These are phyloP conservation scores for Lepidocyrtoides sp. DNA, from an alignment of 2,888 invertebrate species.

Conservation along the genomic window DNA sequence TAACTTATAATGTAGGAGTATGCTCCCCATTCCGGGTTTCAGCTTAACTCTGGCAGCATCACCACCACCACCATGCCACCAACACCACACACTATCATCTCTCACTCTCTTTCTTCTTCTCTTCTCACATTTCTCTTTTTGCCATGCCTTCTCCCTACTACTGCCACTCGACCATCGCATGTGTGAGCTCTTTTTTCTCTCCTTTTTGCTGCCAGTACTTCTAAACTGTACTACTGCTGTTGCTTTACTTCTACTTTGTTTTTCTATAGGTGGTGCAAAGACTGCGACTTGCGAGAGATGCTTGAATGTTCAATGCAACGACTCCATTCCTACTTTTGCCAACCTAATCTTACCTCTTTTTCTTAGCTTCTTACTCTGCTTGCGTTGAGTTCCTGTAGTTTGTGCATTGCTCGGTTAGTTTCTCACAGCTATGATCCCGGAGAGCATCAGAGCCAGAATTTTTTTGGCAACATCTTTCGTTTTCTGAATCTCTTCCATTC, in stretches of 20 bases:
- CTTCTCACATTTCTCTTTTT: neutral
- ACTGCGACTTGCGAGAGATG: neutral
- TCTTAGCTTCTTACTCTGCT: conserved; percentile 61
- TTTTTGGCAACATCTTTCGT: conserved; percentile 70
- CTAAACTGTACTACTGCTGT: neutral
- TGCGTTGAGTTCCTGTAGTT: conserved; percentile 70
- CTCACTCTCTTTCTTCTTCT: neutral
- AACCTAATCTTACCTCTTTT: neutral
- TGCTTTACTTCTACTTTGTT: neutral
- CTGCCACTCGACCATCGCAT: conserved; percentile 23
- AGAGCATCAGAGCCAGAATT: conserved; percentile 78
- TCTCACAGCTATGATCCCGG: conserved; percentile 81
- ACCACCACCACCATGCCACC: conserved; percentile 39
- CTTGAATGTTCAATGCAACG: conserved; percentile 16
- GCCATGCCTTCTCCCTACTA: conserved; percentile 17
- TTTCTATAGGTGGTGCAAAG: neutral
- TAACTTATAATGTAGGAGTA: conserved; percentile 55
- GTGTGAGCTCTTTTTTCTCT: conserved; percentile 36
- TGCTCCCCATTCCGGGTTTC: conserved; percentile 61
- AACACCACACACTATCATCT: conserved; percentile 32
- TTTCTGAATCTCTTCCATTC: conserved; percentile 56
- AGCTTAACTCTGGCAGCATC: conserved; percentile 63
- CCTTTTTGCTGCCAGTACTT: conserved; percentile 14
- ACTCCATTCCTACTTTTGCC: conserved; percentile 7
- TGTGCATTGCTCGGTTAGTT: conserved; percentile 77